These are phyloP conservation scores for Phortica variegata DNA, from an alignment of 1,140 invertebrate genomes.

Conservation along the genomic window DNA sequence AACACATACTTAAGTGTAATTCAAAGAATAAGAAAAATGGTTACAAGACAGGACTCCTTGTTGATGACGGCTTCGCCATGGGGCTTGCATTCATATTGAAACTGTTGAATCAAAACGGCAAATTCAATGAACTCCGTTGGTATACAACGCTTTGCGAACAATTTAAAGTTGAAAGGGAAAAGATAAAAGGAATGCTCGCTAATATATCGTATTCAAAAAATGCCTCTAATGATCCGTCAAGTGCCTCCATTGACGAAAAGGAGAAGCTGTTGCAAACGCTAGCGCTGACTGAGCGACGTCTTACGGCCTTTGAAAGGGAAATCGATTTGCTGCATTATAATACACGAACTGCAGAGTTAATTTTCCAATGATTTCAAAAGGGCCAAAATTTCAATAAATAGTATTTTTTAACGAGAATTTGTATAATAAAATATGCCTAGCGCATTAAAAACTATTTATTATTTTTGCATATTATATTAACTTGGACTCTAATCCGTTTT, in stretches of 20 bases:
- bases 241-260: slow-evolving; percentile 61
- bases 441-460: no score
- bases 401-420: no score
- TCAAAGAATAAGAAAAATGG: slow-evolving; percentile 80
- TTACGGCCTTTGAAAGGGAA: slow-evolving; percentile 79
- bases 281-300: slow-evolving; percentile 84
- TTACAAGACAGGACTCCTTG: slow-evolving; percentile 75
- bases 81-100: slow-evolving; percentile 77
- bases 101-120: slow-evolving; percentile 69
- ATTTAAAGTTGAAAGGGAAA: slow-evolving; percentile 66
- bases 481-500: no score
- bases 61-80: slow-evolving; percentile 98
- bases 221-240: slow-evolving; percentile 10
- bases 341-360: no score
- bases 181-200: slow-evolving; percentile 59
- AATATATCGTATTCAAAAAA: slow-evolving; percentile 44
- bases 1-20: slow-evolving; percentile 89
- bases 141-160: slow-evolving; percentile 84
- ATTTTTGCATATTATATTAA: no score
- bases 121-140: slow-evolving; percentile 95
- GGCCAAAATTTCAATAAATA: no score
- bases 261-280: slow-evolving; percentile 91
- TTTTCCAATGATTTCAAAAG: no score
- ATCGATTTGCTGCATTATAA: no score
- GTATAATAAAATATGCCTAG: no score